Evolutionary conservation across 2,888 invertebrate genomes (phyloP).

Genomic region (Drosophila affinis): DNA sequence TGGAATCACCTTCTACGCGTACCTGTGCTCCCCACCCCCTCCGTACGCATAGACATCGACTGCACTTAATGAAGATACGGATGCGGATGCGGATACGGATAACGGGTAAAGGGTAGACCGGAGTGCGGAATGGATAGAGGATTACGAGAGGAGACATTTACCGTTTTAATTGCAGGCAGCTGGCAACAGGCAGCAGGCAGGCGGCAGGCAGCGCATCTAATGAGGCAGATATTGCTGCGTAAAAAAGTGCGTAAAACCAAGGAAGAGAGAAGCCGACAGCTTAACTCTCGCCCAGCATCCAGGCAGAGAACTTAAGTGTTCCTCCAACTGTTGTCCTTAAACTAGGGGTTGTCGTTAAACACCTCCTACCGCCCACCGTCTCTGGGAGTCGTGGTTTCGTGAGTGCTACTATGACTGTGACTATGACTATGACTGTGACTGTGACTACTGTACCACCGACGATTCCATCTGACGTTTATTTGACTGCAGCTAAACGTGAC

Average conservation of each 20-base stretch:
- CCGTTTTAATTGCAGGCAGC: conserved; percentile 43
- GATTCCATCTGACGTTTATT: conserved; percentile 69
- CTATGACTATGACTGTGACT: neutral
- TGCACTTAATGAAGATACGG: neutral
- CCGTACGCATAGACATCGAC: no score
- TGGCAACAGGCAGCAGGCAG: no score
- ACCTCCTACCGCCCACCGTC: neutral
- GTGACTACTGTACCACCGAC: conserved; percentile 34
- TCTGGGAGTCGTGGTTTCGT: neutral
- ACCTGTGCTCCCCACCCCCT: neutral
- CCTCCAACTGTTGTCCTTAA: no score
- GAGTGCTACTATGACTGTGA: neutral
- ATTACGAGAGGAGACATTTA: conserved; percentile 25
- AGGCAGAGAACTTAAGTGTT: conserved; percentile 1
- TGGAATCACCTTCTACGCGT: neutral
- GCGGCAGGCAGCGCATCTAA: conserved; percentile 28
- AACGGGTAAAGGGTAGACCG: neutral
- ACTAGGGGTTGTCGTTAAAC: no score
- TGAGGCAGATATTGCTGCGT: conserved; percentile 48
- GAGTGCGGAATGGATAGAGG: neutral
- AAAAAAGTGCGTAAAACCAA: conserved; percentile 67
- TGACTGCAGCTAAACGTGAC: conserved; percentile 74
- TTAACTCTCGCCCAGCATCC: neutral
- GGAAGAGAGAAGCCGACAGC: conserved; percentile 8
- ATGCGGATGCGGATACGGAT: neutral